phyloP scores from a whole-genome alignment of 2,888 invertebrate species.

The Ophion ellenae region DNA sequence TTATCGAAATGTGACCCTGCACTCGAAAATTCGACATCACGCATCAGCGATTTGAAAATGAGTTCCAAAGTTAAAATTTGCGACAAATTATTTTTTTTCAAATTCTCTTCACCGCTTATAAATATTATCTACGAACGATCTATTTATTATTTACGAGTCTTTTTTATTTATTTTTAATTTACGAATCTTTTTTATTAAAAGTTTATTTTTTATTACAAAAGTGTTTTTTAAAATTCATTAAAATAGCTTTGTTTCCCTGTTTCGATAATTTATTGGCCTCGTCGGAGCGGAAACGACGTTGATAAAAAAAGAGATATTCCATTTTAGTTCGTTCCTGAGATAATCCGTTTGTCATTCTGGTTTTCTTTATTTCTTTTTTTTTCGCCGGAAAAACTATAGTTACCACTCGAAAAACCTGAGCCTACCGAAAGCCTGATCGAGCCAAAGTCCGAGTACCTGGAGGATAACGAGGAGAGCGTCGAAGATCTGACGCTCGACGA shows the following conservation, averaged over 20 bases:
- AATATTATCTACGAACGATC: neutral
- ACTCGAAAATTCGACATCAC: neutral
- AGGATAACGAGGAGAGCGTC: slow-evolving; percentile 90
- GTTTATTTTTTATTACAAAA: too few relatives aligned
- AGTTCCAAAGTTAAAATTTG: neutral
- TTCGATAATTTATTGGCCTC: neutral
- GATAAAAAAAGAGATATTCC: slow-evolving; percentile 11
- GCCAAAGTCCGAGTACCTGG: slow-evolving; percentile 91
- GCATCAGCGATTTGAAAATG: neutral
- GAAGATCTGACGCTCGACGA: slow-evolving; percentile 94
- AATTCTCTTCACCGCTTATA: neutral
- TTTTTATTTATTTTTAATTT: neutral
- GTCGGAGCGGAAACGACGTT: neutral
- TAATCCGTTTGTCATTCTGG: neutral
- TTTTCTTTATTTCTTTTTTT: neutral
- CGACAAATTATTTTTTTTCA: neutral
- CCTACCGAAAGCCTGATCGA: slow-evolving; percentile 86
- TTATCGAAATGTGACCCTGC: neutral
- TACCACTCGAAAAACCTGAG: slow-evolving; percentile 85
- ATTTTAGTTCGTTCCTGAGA: neutral
- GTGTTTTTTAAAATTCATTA: too few relatives aligned
- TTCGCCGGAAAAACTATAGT: slow-evolving; percentile 67
- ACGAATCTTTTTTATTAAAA: too few relatives aligned
- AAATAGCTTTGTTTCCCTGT: neutral
- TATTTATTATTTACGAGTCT: neutral